Evolutionary conservation across 2,113 vertebrate species (phyloP), one percentile per base, ranked within the genome.

Genomic region (Tachuris rubrigastra): DNA sequence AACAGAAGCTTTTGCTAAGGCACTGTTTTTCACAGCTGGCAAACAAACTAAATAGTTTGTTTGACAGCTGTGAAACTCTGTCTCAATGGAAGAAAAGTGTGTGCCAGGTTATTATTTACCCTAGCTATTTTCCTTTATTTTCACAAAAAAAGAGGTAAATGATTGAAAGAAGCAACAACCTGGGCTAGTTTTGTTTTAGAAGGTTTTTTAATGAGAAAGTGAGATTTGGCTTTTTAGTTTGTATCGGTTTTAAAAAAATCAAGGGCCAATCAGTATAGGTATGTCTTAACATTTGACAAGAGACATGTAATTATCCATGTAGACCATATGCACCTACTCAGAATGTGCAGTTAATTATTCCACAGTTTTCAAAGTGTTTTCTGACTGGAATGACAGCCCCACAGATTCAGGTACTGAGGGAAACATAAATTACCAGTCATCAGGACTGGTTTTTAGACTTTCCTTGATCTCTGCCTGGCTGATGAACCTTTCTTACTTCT

Each of bases 1-100:
- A n/a, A n/a, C n/a, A n/a, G n/a, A n/a, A 91, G 31, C 11, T 82
- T 93, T 85, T 89, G 47, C 41, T 95, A 69, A 85, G 68, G 41
- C 62, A 50, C 17, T 53, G 44, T 28, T 85, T 50, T 50, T 50
- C 49, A 50, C 49, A 50, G 49, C 13, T 50, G 49, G 49, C 14
- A 50, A 50, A 25, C 49, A 50, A 50, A 27, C 25, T 50, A 50
- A 84, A 25, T 77, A 37, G 60, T 73, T 49, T 74, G 12, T 93
- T 87, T 88, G 14, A 53, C 87, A 93, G 73, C 69, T 91, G 67
- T 79, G 65, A 89, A 87, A 83, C 10, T 35, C 50, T 24, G 31
- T 76, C 39, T 79, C 6, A 2, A 14, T 44, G 16, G n/a, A 81
- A 86, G 35, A 33, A 33, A 41, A 59, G 24, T 6, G 12, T 21